Base-by-base conservation (phyloP, 2,113 vertebrate species). In the Oophaga pumilio region DNA sequence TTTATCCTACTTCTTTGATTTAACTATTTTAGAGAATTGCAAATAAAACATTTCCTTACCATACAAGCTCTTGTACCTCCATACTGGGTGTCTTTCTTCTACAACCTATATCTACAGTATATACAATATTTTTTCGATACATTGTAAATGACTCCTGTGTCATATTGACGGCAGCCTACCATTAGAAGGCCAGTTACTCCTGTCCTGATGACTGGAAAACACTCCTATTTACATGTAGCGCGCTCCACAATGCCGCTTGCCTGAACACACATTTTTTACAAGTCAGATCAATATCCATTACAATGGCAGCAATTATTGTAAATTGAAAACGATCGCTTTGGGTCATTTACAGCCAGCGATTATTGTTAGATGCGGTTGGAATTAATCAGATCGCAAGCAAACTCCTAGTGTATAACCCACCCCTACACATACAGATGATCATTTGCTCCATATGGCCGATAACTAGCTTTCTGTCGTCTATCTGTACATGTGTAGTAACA, bases 231-330 rank as follows among this genome's bases (percentile, higher is more conserved):
- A 74, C 33, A 50, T 2, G 0, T 2, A 49, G 43, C 18, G 18
- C 20, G 43, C 18, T 22, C 33, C 43, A 74, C 71, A 49, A 74
- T 74, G 17, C 26, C 17, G 43, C 33, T 74, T 50, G 43, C 22
- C 18, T 74, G 43, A 50, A 22, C 8, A 50, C 33, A 74, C 17
- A 13, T 74, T 49, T 74, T 74, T 74, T 74, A 74, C 71, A 50
- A 50, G 71, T 22, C 71, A 50, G 71, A 74, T 74, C 71, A 50
- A 74, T 74, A 74, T 74, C 43, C 49, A 74, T 74, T 74, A 74
- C 71, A 50, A 74, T 50, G 71, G 71, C 71, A 74, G 71, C 71
- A 74, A 49, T 74, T 74, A 74, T 74, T 74, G 71, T 74, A 50
- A 74, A 74, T 74, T 74, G 71, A 50, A 74, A 74, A 50, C 43